A percentile compares a stretch with the other conserved stretches of the same genome.
Conservation (phyloP, 2,888 invertebrate species). For the Acronicta alni region DNA sequence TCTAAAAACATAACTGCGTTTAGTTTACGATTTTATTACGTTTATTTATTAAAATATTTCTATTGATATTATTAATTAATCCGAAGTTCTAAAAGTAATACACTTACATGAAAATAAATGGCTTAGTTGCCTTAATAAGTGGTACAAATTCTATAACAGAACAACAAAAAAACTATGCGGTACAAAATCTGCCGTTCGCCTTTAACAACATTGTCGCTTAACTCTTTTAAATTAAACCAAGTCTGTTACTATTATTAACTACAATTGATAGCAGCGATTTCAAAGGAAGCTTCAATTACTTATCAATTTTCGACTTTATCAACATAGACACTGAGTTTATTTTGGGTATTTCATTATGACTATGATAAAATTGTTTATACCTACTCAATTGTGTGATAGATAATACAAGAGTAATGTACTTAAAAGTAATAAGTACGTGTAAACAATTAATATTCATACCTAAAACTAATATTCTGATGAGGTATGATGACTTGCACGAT, state of each 20-base stretch:
- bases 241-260: too few relatives aligned
- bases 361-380: not conserved
- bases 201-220: not conserved
- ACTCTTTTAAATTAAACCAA: not conserved
- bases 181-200: too few relatives aligned
- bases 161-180: too few relatives aligned
- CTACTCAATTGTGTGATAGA: not conserved
- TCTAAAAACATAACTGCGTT: too few relatives aligned
- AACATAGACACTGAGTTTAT: not conserved
- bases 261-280: slow-evolving; percentile 2
- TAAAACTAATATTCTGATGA: not conserved
- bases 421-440: not conserved
- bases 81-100: too few relatives aligned
- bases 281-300: not conserved
- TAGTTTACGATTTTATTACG: too few relatives aligned
- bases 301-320: not conserved
- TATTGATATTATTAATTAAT: too few relatives aligned
- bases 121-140: too few relatives aligned
- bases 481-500: not conserved
- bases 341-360: not conserved
- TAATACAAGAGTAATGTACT: slow-evolving; percentile 1
- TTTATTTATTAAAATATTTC: too few relatives aligned
- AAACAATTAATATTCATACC: not conserved
- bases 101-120: too few relatives aligned
- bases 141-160: too few relatives aligned